Conservation (phyloP, 2,797 vertebrate genomes). For the Cossypha dichroa region DNA sequence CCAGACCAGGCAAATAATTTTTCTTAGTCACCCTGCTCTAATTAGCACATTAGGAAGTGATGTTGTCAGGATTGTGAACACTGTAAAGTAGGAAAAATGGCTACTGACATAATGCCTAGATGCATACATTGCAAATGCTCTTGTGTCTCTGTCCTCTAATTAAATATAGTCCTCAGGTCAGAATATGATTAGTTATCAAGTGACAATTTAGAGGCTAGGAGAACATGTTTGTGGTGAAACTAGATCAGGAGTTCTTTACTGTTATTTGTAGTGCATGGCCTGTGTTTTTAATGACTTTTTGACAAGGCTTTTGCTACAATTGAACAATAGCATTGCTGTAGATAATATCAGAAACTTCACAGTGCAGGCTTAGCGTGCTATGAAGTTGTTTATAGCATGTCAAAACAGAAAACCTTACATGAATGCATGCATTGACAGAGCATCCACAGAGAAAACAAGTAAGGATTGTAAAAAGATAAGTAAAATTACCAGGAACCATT, state of each 20-base stretch:
- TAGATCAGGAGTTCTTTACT: neutral
- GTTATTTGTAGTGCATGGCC: neutral
- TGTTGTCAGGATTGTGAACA: slow-evolving; percentile 44
- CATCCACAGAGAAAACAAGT: neutral
- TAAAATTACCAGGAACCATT: neutral
- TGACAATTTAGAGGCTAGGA: slow-evolving; percentile 28
- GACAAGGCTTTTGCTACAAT: neutral
- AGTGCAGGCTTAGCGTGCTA: neutral
- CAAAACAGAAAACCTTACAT: neutral
- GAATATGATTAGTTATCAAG: slow-evolving; percentile 52
- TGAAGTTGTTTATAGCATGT: neutral
- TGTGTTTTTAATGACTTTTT: neutral
- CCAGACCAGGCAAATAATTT: neutral
- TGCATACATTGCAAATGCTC: slow-evolving; percentile 45
- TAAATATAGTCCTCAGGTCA: slow-evolving; percentile 49
- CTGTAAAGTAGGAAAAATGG: neutral
- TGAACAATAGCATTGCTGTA: neutral
- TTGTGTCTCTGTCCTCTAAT: slow-evolving; percentile 35
- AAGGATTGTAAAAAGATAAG: neutral
- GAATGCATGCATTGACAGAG: neutral
- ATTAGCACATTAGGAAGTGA: slow-evolving; percentile 19
- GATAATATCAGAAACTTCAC: neutral
- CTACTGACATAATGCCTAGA: slow-evolving; percentile 62
- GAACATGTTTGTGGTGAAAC: slow-evolving; percentile 7
- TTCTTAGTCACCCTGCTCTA: slow-evolving; percentile 1